Evolutionary conservation across 2,113 vertebrate genomes (phyloP), one percentile per base, ranked within the genome.

Genomic region (Petromus typicus): DNA sequence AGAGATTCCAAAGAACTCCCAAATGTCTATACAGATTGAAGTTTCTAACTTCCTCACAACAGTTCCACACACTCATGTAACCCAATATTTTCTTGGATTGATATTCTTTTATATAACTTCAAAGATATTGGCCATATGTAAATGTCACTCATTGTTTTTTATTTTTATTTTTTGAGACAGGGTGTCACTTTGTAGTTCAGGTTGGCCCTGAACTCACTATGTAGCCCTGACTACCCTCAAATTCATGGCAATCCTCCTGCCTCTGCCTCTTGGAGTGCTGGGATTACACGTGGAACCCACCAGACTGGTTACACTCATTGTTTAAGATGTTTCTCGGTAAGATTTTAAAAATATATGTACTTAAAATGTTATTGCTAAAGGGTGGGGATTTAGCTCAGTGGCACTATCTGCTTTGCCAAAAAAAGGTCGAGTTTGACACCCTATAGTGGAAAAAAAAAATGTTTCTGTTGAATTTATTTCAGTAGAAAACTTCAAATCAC

Each of bases 281-380:
- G 48, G 48, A 51, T 51, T 51, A 51, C 48, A 51, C 6, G 48
- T 10, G 48, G 5, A 10, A 51, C 6, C 48, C 48, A 51, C 48
- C 10, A 51, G 48, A 5, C 48, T 51, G 10, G 48, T 10, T 51
- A 51, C 48, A 51, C 48, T 51, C 48, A 51, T 51, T 51, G 48
- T 51, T 51, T 51, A 76, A 40, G 40, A 57, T 48, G 40, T 78
- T 96, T 90, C 93, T 93, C 89, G 82, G 73, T 67, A 89, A 54
- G 6, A 78, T 86, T 92, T 93, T 78, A 40, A 25, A 69, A 86
- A 89, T 67, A 71, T 18, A 69, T 25, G 2, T 66, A 73, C 83
- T 56, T 57, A 57, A 51, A 51, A 51, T 51, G 48, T 51, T 51
- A 51, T 51, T 51, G 48, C 48, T 51, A 51, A 51, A 51, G 48